These are phyloP conservation scores for Xestia c-nigrum DNA, from an alignment of 2,888 invertebrate species.

Conservation along the genomic window DNA sequence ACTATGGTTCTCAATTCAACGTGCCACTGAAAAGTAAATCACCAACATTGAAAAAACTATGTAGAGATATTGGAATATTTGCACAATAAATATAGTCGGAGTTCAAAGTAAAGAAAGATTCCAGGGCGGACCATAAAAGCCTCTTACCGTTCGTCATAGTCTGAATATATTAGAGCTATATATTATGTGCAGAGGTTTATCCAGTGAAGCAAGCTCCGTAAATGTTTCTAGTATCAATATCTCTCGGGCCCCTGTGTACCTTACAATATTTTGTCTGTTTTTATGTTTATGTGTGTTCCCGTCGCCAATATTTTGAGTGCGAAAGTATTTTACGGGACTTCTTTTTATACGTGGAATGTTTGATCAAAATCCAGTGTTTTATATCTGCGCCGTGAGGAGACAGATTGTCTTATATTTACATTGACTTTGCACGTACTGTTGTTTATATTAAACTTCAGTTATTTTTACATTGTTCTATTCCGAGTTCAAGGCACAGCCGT, in stretches of 20 bases:
- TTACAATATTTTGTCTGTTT: constrained; percentile 66
- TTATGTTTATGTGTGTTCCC: constrained; percentile 57
- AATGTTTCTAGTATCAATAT: constrained; percentile 67
- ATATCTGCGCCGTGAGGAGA: constrained; percentile 6
- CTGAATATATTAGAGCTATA: constrained; percentile 75
- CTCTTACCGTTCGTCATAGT: constrained; percentile 75
- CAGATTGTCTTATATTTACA: constrained; percentile 38
- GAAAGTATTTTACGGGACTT: constrained; percentile 51
- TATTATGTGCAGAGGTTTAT: constrained; percentile 64
- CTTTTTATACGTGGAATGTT: constrained; percentile 51
- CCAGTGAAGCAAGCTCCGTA: constrained; percentile 64
- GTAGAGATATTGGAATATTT: constrained; percentile 36
- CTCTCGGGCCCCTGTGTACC: constrained; percentile 58
- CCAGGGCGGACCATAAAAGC: constrained; percentile 67
- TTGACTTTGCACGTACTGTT: constrained; percentile 8
- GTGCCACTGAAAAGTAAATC: background rate
- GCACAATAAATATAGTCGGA: constrained; percentile 38
- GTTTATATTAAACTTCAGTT: constrained; percentile 7
- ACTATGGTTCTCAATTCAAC: background rate
- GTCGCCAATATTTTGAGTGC: constrained; percentile 59
- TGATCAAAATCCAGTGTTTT: constrained; percentile 54
- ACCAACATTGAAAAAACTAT: constrained; percentile 24
- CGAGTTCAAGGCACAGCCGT: background rate
- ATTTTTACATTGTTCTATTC: constrained; percentile 6
- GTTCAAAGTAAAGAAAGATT: constrained; percentile 68